Evolutionary conservation across 1,140 invertebrate species (phyloP).

Genomic region (Saccostrea cuccullata): DNA sequence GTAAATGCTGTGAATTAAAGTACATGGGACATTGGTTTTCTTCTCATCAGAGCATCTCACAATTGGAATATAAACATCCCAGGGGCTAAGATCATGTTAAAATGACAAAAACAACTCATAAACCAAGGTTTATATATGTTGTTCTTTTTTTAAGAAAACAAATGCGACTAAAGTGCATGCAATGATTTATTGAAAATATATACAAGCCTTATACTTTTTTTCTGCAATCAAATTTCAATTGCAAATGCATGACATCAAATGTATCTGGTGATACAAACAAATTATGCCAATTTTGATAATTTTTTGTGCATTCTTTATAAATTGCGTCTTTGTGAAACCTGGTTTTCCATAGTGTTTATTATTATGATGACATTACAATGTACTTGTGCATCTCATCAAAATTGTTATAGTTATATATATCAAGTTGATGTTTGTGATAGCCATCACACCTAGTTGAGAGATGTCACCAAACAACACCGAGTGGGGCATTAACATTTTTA

Average conservation of each 20-base stretch:
- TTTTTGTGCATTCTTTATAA: not conserved
- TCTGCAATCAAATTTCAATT: not conserved
- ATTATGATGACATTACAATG: too few species aligned
- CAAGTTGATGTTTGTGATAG: too few species aligned
- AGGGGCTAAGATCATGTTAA: not conserved
- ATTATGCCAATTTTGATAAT: not conserved
- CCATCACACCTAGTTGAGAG: too few species aligned
- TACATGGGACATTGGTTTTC: not conserved
- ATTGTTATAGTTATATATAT: too few species aligned
- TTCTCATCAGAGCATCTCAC: not conserved
- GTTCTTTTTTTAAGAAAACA: not conserved
- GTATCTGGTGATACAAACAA: not conserved
- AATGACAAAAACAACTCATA: slow-evolving; percentile 12
- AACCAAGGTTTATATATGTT: not conserved
- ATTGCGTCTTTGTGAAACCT: too few species aligned
- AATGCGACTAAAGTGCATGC: not conserved
- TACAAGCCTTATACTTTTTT: not conserved
- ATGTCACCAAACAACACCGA: too few species aligned
- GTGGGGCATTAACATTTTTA: too few species aligned
- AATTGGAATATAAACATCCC: slow-evolving; percentile 20
- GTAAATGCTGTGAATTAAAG: slow-evolving; percentile 2
- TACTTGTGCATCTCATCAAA: too few species aligned
- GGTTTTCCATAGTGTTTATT: too few species aligned
- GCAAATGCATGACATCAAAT: not conserved
- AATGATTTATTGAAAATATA: not conserved